Evolutionary conservation across 2,888 invertebrate genomes (phyloP).

Genomic region (Brassicogethes aeneus): DNA sequence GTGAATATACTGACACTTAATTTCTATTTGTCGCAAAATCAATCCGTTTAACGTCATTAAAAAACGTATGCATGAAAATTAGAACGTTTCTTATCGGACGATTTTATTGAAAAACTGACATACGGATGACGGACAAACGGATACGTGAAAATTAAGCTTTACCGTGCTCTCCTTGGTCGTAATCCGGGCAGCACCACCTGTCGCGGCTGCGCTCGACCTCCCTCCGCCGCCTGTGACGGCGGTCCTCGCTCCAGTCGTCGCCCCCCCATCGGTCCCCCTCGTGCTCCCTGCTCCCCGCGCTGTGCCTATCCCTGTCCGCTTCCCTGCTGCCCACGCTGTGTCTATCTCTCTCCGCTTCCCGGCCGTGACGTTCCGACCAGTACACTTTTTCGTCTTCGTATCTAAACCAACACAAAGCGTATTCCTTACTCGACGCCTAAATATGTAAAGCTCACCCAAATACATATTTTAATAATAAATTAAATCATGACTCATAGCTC

Average conservation of each 20-base stretch:
- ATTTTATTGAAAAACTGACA: too few species aligned
- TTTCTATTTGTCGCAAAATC: too few species aligned
- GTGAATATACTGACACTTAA: too few species aligned
- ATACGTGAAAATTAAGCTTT: too few species aligned
- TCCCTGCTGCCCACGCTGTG: slow-evolving; percentile 16
- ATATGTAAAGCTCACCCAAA: too few species aligned
- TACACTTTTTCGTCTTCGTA: slow-evolving; percentile 37
- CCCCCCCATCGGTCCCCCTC: slow-evolving; percentile 28
- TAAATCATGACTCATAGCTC: too few species aligned
- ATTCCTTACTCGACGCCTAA: too few species aligned
- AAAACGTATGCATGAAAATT: too few species aligned
- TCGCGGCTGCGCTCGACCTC: slow-evolving; percentile 22
- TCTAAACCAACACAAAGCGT: slow-evolving; percentile 22
- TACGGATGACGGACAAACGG: too few species aligned
- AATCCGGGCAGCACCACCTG: slow-evolving; percentile 43
- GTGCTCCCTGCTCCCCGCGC: slow-evolving; percentile 21
- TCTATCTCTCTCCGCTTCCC: slow-evolving; percentile 28
- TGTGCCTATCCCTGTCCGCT: slow-evolving; percentile 11
- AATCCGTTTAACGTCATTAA: too few species aligned
- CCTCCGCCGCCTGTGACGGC: slow-evolving; percentile 28
- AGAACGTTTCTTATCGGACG: too few species aligned
- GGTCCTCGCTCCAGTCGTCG: slow-evolving; percentile 28
- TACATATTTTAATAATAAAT: too few species aligned
- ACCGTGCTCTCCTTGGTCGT: slow-evolving; percentile 46
- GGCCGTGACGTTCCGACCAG: slow-evolving; percentile 27